Base-by-base conservation (phyloP, 2,888 invertebrate species). In the Pristionchus exspectatus region DNA sequence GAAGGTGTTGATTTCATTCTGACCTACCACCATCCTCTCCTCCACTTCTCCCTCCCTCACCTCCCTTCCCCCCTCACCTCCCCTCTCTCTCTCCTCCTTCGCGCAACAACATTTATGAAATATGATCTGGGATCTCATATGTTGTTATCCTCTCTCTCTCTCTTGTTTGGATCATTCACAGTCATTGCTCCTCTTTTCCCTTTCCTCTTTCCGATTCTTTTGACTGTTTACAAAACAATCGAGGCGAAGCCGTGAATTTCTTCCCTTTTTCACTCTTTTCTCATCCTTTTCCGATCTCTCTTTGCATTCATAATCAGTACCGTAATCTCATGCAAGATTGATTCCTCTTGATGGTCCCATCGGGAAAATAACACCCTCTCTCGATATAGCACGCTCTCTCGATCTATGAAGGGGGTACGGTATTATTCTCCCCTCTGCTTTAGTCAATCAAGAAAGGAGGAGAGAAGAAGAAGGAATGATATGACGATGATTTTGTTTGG, bases 391-490 rank as follows among this genome's bases (percentile, higher is more conserved):
- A 69, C 69, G 0, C 69, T 30, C 69, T 69, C 27, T 69, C 69
- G n/a, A 30, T 7, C 27, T 69, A 18, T n/a, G 24, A 24, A 4
- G 14, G 12, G 69, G 27, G 69, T 69, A 69, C 69, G 69, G 69
- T 69, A 69, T 69, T n/a, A 69, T 50, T 50, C 44, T 69, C 30
- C 69, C 30, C 69, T 69, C 69, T 30, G 69, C 69, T 30, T 69
- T 69, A n/a, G 69, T 69, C 69, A 69, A 69, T 69, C 69, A 69
- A 63, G 63, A 63, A 69, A 69, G 69, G 69, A 18, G 63, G n/a
- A n/a, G 69, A 69, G 69, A 69, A 50, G 44, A 50, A 50, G 84
- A 66, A 87, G 69, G 86, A 83, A 44, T 54, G 54, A 83, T 83
- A 83, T 83, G 83, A 83, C 50, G 83, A 83, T 44, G 54, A 83